A percentile compares a stretch with the other conserved stretches of the same genome.
Evolutionary conservation across 1,140 invertebrate species (phyloP).

Genomic region (Neocloeon triangulifer): DNA sequence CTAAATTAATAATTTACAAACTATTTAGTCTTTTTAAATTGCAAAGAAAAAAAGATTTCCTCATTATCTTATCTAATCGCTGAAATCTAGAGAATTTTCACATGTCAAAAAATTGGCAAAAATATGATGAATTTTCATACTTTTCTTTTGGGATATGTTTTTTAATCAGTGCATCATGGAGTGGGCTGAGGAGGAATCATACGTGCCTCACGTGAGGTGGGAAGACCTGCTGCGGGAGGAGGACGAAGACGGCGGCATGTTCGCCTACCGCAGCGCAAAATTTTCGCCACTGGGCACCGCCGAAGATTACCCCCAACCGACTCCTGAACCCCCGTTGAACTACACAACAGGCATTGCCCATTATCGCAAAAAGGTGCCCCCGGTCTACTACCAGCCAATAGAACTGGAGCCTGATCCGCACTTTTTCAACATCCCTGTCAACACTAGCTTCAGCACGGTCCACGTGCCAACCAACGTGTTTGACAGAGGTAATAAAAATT

Average conservation of each 20-base stretch:
- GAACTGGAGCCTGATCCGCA: slow-evolving; percentile 43
- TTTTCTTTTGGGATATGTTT: slow-evolving; percentile 4
- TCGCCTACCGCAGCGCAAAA: slow-evolving; percentile 45
- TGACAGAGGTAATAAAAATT: slow-evolving; percentile 39
- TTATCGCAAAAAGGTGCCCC: too few relatives aligned
- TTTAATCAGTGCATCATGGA: slow-evolving; percentile 40
- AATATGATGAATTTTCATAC: too few relatives aligned
- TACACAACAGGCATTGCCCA: too few relatives aligned
- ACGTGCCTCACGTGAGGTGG: slow-evolving; percentile 1
- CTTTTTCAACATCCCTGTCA: slow-evolving; percentile 68
- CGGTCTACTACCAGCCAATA: slow-evolving; percentile 16
- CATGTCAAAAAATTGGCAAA: too few relatives aligned
- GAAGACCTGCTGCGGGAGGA: slow-evolving; percentile 6
- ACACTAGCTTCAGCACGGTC: slow-evolving; percentile 61
- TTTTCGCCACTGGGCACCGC: slow-evolving; percentile 24
- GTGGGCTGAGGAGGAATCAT: slow-evolving; percentile 35
- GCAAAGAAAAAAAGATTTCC: too few relatives aligned
- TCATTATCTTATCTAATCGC: too few relatives aligned
- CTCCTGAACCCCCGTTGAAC: slow-evolving; percentile 13
- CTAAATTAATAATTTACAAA: too few relatives aligned
- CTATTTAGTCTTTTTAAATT: too few relatives aligned
- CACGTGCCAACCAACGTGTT: slow-evolving; percentile 89
- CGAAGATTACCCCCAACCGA: slow-evolving; percentile 5
- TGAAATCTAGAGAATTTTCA: too few relatives aligned
- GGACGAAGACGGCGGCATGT: slow-evolving; percentile 17